Evolutionary conservation across 2,797 vertebrate species (phyloP).

Genomic region (Helicolenus hilgendorfi): DNA sequence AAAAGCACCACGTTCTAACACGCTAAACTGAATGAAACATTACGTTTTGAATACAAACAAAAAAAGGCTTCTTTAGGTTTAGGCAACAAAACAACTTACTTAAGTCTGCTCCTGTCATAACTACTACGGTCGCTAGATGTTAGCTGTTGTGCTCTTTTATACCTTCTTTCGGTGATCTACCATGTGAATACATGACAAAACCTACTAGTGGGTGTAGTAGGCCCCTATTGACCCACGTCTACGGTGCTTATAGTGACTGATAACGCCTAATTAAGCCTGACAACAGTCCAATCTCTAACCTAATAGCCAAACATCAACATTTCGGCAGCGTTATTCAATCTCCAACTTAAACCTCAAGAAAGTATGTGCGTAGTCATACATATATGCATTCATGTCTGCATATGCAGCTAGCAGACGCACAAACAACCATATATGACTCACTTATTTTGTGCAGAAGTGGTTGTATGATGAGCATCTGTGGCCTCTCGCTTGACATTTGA

Average conservation of each 20-base stretch:
- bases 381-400: not conserved
- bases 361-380: not conserved
- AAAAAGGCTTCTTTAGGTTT: too few relatives aligned
- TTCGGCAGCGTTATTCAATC: not conserved
- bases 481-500: not conserved
- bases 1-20: too few relatives aligned
- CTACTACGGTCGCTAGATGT: too few relatives aligned
- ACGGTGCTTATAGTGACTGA: too few relatives aligned
- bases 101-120: too few relatives aligned
- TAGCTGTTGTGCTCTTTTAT: too few relatives aligned
- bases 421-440: not conserved
- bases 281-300: not conserved
- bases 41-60: too few relatives aligned
- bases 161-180: too few relatives aligned
- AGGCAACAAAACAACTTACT: too few relatives aligned
- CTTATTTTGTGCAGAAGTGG: not conserved
- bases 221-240: too few relatives aligned
- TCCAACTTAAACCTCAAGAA: not conserved
- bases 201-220: too few relatives aligned
- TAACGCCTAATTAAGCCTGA: not conserved
- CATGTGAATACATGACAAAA: rapidly evolving
- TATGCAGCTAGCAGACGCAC: not conserved
- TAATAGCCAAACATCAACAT: not conserved
- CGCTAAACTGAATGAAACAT: too few relatives aligned
- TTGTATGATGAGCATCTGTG: not conserved